Evolutionary conservation across 92 coral and sea anemone genomes (phyloP), one percentile per base, ranked within the genome.

Genomic region (Siderastrea radians): DNA sequence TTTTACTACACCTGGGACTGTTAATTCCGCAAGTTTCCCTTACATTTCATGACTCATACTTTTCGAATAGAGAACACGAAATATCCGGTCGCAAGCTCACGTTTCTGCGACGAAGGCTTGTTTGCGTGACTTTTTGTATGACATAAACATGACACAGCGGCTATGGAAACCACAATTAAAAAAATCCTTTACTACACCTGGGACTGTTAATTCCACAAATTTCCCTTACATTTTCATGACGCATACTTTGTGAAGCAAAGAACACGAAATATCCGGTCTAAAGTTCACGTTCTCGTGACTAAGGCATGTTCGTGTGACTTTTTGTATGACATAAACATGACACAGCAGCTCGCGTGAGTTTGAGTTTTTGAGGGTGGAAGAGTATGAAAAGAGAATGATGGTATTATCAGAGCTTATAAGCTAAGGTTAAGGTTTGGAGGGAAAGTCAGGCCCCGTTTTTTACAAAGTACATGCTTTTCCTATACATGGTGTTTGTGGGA

Each of bases 171-270:
- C 38, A 26, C 38, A 26, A 61, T 61, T 61, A 6, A 61, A 13
- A 16, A 16, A 5, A 2, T 61, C 66, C 6, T 61, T 1, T 13
- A 10, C 66, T n/a, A 19, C 5, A 1, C 65, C 16, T 16, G 14
- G 16, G 66, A 48, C 58, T 2, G 2, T 5, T 13, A 7, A 49
- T 49, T 60, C 19, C 10, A 38, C 51, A 67, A 14, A 16, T 68
- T 68, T 69, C 6, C 68, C 77, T 70, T n/a, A 26, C 71, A 49
- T 7, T 45, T 45, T 52, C 68, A 68, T 57, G 77, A 69, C 77
- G 57, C 54, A 9, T 1, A 15, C 0, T 53, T 47, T 81, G 54
- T 14, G 47, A n/a, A 67, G 45, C 47, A 78, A 55, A 17, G 64
- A 26, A 54, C 17, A 9, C 49, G 16, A 4, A 75, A 74, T 17